Evolutionary conservation across 2,888 invertebrate genomes (phyloP), one percentile per base, ranked within the genome.

Genomic region (Arctia plantaginis): DNA sequence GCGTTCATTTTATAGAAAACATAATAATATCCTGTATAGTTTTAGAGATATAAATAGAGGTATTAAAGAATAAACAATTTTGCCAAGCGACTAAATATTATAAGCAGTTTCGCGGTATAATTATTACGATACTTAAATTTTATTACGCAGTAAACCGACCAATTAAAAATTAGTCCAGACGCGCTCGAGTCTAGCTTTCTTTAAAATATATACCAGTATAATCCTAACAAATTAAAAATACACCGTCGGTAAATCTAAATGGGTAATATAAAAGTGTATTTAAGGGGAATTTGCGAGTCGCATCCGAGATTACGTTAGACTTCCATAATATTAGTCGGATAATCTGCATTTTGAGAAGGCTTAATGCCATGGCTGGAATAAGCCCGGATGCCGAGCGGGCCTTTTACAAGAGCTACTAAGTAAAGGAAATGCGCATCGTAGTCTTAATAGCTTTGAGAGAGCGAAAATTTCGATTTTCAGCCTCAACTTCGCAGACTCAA

Each of bases 341-440:
- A 86, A 87, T 87, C 87, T 85, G 78, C 79, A 82, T 84, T 87
- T 87, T 84, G 79, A 83, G 84, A 87, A 73, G 86, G 80, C 79
- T 80, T 80, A 83, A 67, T 77, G 70, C 81, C 77, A 75, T 74
- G 73, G 80, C 81, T 80, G 79, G 87, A 86, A 85, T 87, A 87
- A 87, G 81, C 85, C 76, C 74, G 77, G 78, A 77, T 69, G 70
- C 78, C 69, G 74, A 77, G 77, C 70, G 73, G 62, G 82, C 77
- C 80, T 79, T 81, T 85, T 83, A 77, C 81, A 85, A 81, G 74
- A 85, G 84, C 74, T 77, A 80, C 82, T 80, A 74, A 82, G 81
- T 79, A 76, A 80, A 83, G 84, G 82, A 81, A 80, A 77, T 68
- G 84, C 80, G 82, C 82, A 76, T 77, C 78, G 75, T 68, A 75